These are phyloP conservation scores for Sialia sialis DNA, from an alignment of 2,113 vertebrate genomes.

Conservation along the genomic window DNA sequence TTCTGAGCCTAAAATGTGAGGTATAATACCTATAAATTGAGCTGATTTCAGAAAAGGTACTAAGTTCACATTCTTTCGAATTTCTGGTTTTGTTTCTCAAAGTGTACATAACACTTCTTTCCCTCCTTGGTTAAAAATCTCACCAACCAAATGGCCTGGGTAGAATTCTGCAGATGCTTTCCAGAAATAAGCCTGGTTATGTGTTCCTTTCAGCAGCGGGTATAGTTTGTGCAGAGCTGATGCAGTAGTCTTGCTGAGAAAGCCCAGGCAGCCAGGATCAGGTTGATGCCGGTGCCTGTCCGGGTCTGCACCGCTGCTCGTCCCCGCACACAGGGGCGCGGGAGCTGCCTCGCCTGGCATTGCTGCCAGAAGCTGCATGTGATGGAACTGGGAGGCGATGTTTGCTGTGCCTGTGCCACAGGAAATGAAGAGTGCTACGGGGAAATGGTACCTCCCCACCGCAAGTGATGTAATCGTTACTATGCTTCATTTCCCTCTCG, in stretches of 20 bases:
- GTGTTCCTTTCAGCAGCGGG: background rate
- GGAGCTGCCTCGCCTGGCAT: background rate
- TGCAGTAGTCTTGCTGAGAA: background rate
- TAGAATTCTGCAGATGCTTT: background rate
- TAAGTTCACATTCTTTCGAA: background rate
- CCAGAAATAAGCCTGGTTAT: background rate
- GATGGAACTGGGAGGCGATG: accelerated
- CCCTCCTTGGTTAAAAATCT: accelerated
- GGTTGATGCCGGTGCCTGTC: background rate
- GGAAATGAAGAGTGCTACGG: background rate
- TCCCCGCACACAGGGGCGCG: accelerated
- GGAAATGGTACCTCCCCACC: background rate
- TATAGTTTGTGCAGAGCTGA: background rate
- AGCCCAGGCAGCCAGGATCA: background rate
- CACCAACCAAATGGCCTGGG: background rate
- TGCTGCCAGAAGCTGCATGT: accelerated
- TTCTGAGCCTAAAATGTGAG: background rate
- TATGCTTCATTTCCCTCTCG: background rate
- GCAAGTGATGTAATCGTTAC: background rate
- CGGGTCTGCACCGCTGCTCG: too few relatives aligned
- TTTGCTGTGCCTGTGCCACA: background rate
- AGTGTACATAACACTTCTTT: accelerated
- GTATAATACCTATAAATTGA: background rate
- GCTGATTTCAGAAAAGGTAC: background rate
- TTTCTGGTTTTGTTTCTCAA: background rate